Evolutionary conservation across 2,888 invertebrate species (phyloP).

Genomic region (Nemotelus nigrinus): DNA sequence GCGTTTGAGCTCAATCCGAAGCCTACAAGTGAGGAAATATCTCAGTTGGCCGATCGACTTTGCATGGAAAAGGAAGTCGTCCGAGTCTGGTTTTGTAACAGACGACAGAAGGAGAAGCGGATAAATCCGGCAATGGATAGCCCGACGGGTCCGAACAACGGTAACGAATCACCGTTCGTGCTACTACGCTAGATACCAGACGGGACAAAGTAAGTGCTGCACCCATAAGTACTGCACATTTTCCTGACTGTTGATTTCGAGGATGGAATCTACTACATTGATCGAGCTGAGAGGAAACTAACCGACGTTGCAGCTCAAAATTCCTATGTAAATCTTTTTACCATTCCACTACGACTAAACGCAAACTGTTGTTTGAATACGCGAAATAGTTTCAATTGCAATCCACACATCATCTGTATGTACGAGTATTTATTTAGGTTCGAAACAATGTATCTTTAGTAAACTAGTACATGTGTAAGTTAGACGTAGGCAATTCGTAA

Average conservation of each 20-base stretch:
- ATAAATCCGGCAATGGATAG: constrained; percentile 87
- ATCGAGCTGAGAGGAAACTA: no score
- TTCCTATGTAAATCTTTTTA: constrained; percentile 30
- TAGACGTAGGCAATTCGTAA: neutral
- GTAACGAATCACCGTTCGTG: constrained; percentile 62
- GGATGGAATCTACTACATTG: neutral
- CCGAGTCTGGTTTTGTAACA: constrained; percentile 93
- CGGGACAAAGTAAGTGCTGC: neutral
- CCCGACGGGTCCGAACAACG: constrained; percentile 71
- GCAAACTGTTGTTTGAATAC: neutral
- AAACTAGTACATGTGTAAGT: constrained; percentile 4
- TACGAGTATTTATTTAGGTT: constrained; percentile 38
- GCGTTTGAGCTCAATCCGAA: constrained; percentile 95
- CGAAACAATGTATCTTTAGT: constrained; percentile 6
- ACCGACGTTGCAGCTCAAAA: neutral
- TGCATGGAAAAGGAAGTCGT: constrained; percentile 98
- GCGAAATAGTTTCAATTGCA: constrained; percentile 35
- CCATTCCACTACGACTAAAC: constrained; percentile 24
- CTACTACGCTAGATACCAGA: constrained; percentile 56
- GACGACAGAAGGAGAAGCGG: constrained; percentile 95
- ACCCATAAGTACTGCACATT: no score
- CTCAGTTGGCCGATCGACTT: constrained; percentile 89
- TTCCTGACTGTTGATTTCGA: neutral
- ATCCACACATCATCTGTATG: constrained; percentile 38
- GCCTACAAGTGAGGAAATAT: constrained; percentile 96